Percentiles rank a stretch among this genome's conserved stretches.
Evolutionary conservation across 2,888 invertebrate species (phyloP).

Genomic region (Dendrolimus pini): DNA sequence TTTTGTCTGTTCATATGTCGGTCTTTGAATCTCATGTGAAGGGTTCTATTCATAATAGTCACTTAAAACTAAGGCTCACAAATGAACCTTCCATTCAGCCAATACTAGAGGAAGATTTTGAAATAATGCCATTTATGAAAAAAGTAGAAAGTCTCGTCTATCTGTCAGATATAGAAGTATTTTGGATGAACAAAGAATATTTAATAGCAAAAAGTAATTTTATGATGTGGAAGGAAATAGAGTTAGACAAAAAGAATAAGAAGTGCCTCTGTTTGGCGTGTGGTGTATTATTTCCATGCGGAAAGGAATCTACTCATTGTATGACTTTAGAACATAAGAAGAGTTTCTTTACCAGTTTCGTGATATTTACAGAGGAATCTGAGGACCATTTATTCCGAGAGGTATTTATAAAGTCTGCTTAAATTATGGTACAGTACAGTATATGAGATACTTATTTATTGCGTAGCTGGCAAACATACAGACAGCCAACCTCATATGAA

Average conservation of each 20-base stretch:
- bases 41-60: conserved; percentile 33
- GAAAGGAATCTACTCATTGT: conserved; percentile 29
- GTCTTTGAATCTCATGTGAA: conserved; percentile 33
- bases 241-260: conserved; percentile 18
- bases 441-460: neutral
- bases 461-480: too few relatives aligned
- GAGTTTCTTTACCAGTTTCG: conserved; percentile 24
- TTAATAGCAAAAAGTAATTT: conserved; percentile 25
- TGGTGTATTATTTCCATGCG: conserved; percentile 19
- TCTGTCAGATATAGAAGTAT: conserved; percentile 8
- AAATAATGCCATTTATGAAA: conserved; percentile 7
- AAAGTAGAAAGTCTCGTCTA: conserved; percentile 12
- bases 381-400: conserved; percentile 38
- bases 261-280: conserved; percentile 41
- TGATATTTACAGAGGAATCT: conserved; percentile 20
- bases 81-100: conserved; percentile 5
- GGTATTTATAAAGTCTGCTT: conserved; percentile 22
- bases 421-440: neutral
- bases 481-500: too few relatives aligned
- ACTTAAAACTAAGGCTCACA: conserved; percentile 32
- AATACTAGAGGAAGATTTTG: too few relatives aligned
- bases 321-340: conserved; percentile 26
- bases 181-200: conserved; percentile 26
- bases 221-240: conserved; percentile 22
- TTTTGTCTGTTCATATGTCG: conserved; percentile 28